Evolutionary conservation across 1,140 invertebrate species (phyloP), one percentile per base, ranked within the genome.

Genomic region (Megathymus violae): DNA sequence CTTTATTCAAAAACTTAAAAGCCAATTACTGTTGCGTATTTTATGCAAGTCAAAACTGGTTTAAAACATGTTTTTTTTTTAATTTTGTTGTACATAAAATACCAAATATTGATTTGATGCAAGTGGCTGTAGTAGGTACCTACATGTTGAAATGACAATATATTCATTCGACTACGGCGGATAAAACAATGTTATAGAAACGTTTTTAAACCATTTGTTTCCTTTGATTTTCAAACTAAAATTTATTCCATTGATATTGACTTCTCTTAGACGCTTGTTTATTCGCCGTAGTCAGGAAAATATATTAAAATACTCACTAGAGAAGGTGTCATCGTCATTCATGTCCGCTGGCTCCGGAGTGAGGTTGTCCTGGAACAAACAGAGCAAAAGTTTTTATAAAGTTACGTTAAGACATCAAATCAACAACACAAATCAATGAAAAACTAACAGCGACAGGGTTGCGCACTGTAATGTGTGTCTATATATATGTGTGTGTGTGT

Each of bases 301-400:
- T 5, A 36, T 11, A 36, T 7, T 36, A 17, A 47, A 1, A 52
- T 60, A 87, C 92, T 94, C 91, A 95, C 94, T 94, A 73, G 93
- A 92, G 76, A 93, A 95, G 67, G 94, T 94, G 73, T 95, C 94
- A 54, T 95, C 94, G 63, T 95, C 94, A 60, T 92, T 93, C 75
- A 93, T 93, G 69, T 95, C 94, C 2, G 92, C 85, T 13, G 94
- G 93, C 76, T 95, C 94, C 38, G 94, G 93, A 16, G 94, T 94
- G 71, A 95, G 87, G 76, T 94, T 95, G 79, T 95, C 94, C 94
- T 95, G 93, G 7, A 95, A 95, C 91, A 93, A 87, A 87, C 78
- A 80, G n/a, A n/a, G n/a, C n/a, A n/a, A n/a, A n/a, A n/a, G n/a
- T n/a, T n/a, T n/a, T n/a, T n/a, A n/a, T n/a, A n/a, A n/a, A n/a